Conservation (phyloP, 2,113 vertebrate species). For the Grallaria varia region DNA sequence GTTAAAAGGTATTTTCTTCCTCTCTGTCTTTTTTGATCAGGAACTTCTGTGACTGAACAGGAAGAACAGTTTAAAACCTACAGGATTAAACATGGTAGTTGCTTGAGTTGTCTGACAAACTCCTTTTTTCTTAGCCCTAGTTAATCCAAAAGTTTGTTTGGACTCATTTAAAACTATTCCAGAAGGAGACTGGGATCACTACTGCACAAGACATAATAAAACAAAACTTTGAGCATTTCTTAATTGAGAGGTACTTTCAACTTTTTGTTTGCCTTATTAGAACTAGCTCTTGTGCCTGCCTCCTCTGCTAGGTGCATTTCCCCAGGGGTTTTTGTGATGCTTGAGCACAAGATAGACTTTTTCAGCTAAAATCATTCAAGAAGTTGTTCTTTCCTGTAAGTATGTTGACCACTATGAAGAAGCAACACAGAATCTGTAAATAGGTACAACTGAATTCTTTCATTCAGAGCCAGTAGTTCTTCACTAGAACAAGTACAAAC, state of each 20-base stretch:
- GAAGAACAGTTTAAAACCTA: neutral
- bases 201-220: neutral
- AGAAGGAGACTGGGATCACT: neutral
- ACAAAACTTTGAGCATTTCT: neutral
- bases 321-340: neutral
- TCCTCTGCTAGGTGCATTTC: neutral
- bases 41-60: neutral
- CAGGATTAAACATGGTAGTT: neutral
- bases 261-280: neutral
- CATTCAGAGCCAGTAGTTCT: neutral
- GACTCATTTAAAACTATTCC: neutral
- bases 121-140: neutral
- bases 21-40: neutral
- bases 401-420: neutral
- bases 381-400: neutral
- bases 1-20: neutral
- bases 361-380: neutral
- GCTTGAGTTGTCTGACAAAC: neutral
- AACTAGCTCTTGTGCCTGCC: neutral
- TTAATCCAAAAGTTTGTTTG: neutral
- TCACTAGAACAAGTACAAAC: neutral
- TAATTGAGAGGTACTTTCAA: neutral
- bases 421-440: neutral
- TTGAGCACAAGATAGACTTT: neutral
- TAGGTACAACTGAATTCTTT: neutral